phyloP scores from a whole-genome alignment of 1,140 invertebrate species.

The Drosophila rufa region DNA sequence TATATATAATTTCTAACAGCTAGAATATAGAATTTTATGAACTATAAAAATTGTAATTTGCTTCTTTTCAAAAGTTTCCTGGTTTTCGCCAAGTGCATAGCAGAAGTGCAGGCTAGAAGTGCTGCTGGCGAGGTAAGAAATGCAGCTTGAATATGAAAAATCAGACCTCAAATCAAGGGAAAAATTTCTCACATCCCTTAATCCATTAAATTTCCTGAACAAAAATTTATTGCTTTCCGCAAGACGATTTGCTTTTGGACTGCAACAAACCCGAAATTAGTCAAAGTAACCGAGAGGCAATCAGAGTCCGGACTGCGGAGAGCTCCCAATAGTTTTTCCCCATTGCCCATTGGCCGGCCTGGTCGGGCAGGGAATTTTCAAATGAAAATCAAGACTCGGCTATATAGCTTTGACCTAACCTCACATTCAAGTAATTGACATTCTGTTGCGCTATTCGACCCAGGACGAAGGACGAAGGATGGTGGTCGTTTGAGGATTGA shows the following conservation, averaged over 20 bases:
- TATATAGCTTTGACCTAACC: constrained; percentile 55
- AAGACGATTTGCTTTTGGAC: constrained; percentile 36
- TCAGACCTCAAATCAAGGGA: constrained; percentile 60
- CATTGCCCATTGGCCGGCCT: constrained; percentile 2
- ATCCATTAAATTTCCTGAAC: constrained; percentile 61
- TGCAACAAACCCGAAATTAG: constrained; percentile 58
- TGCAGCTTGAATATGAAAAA: constrained; percentile 46
- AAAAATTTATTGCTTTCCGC: constrained; percentile 68
- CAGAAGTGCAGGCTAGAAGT: not conserved
- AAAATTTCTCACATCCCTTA: constrained; percentile 62
- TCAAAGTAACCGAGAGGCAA: constrained; percentile 54
- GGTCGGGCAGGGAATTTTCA: constrained; percentile 31
- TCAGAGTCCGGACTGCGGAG: constrained; percentile 3
- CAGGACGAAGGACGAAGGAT: constrained; percentile 19
- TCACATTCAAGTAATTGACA: constrained; percentile 62
- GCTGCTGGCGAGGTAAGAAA: constrained; percentile 26
- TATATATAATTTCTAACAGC: too few relatives aligned
- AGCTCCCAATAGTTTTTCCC: constrained; percentile 32
- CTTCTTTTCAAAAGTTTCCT: not conserved
- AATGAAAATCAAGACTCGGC: constrained; percentile 46
- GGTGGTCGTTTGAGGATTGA: constrained; percentile 21
- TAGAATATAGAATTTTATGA: not conserved
- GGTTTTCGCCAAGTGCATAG: not conserved
- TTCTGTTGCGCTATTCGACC: constrained; percentile 61
- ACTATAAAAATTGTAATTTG: too few relatives aligned